Base-by-base conservation (phyloP, 1,140 invertebrate genomes). In the Pachypsylla venusta region DNA sequence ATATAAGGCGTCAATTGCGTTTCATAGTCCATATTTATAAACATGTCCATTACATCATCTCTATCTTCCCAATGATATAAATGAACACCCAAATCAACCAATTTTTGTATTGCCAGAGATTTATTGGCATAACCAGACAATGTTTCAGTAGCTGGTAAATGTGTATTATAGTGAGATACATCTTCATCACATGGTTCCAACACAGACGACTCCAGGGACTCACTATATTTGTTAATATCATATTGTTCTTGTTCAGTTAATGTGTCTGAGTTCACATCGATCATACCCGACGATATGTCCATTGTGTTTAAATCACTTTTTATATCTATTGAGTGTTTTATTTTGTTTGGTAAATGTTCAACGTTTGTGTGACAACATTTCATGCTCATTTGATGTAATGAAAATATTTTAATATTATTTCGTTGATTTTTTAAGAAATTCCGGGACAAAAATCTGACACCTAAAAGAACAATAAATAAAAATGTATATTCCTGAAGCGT, bases 81-180 rank as follows among this genome's bases (percentile, higher is more conserved):
- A 48, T 48, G 42, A 5, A 48, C 42, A 48, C 42, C 42, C 42
- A 48, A 48, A 22, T 48, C 42, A 48, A n/a, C 42, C 4, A 48
- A 22, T n/a, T 10, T 48, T 48, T 48, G 42, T 19, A 48, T 48
- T 19, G 7, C 22, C 5, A 22, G 4, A 5, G 42, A 48, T 7
- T 48, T n/a, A 48, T 48, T 48, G 4, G 42, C 42, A 48, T 48
- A 48, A 22, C 42, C n/a, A 19, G 42, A 4, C 4, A 48, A 48
- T 5, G 42, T 48, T 48, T 48, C n/a, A 19, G 42, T 48, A n/a
- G 42, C 42, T 10, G 42, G 42, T n/a, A 48, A 22, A 48, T 19
- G 16, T 48, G 42, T 3, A 19, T 4, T 48, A 7, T 19, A 3
- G n/a, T 48, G 42, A 48, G 42, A 48, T 48, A 48, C 5, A 48